A percentile compares a stretch with the other conserved stretches of the same genome.
Evolutionary conservation across 2,797 vertebrate genomes (phyloP).

Genomic region (Pogonophryne albipinna): DNA sequence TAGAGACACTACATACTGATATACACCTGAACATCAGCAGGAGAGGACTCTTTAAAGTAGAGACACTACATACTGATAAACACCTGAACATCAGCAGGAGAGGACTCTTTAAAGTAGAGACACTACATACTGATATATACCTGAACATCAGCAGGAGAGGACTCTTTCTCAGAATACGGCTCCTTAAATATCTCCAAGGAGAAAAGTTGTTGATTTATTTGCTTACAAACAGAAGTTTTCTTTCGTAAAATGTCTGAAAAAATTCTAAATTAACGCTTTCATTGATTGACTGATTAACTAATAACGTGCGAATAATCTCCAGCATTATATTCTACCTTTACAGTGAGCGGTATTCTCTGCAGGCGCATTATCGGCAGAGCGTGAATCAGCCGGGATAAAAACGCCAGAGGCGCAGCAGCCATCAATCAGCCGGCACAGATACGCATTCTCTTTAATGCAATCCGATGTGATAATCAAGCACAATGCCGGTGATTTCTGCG

Average conservation of each 20-base stretch:
- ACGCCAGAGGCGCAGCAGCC: conserved; percentile 62
- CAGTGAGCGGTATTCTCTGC: conserved; percentile 35
- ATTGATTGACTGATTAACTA: background rate
- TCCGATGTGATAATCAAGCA: conserved; percentile 85
- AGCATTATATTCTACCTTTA: conserved; percentile 44
- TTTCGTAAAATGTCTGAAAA: background rate
- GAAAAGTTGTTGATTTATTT: background rate
- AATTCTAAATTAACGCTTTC: background rate
- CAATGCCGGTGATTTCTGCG: conserved; percentile 81
- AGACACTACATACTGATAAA: too few relatives aligned
- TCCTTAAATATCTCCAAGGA: too few relatives aligned
- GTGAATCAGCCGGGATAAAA: conserved; percentile 50
- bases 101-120: too few relatives aligned
- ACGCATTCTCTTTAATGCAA: conserved; percentile 83
- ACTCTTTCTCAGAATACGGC: too few relatives aligned
- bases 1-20: too few relatives aligned
- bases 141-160: too few relatives aligned
- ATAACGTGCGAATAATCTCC: background rate
- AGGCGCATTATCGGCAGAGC: conserved; percentile 41
- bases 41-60: too few relatives aligned
- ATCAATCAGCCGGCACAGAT: conserved; percentile 76
- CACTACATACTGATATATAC: too few relatives aligned
- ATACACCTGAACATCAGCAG: too few relatives aligned
- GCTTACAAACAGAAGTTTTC: background rate
- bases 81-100: too few relatives aligned